Base-by-base conservation (phyloP, 2,888 invertebrate species). In the Taenaris catops region DNA sequence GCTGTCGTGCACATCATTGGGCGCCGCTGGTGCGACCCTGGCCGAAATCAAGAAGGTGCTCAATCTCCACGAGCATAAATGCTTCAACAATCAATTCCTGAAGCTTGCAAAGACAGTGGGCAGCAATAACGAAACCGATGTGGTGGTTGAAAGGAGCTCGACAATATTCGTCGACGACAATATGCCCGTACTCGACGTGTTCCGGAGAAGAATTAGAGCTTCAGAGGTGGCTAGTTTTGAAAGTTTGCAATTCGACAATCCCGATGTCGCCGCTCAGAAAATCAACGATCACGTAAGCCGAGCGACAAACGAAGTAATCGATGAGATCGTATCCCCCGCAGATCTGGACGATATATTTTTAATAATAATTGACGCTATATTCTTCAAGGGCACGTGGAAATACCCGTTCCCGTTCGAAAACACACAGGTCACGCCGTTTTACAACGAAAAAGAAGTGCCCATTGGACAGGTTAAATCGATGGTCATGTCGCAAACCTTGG, bases 311-410 rank as follows among this genome's bases (percentile, higher is more conserved):
- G 68, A 69, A 18, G 57, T 60, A 1, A 70, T 83, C 1, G 63
- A 70, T 1, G 74, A 81, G 3, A 59, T 81, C 0, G 64, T 83
- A 0, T 49, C 59, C 0, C 51, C 79, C 0, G 49, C 37, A 2
- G 83, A 83, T 28, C 38, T 84, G 5, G 52, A 60, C 2, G 56
- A 57, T 0, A 58, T 64, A 0, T 36, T 47, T 0, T 20, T 76
- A 1, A 44, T 79, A 1, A 55, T 80, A 33, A 50, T 80, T 2
- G 84, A 84, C 29, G 74, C 74, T 1, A 35, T 83, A 18, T 78
- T 67, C 38, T 84, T 83, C 48, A 78, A 74, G 53, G 80, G 79
- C 1, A 31, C 51, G 1, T 86, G 84, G 84, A 55, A 56, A 12
- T 42, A 40, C 1, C 52, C 60, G 0, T 81, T 83, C 26, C 48